Conservation (phyloP, 2,113 vertebrate species). For the Podarcis cretensis region DNA sequence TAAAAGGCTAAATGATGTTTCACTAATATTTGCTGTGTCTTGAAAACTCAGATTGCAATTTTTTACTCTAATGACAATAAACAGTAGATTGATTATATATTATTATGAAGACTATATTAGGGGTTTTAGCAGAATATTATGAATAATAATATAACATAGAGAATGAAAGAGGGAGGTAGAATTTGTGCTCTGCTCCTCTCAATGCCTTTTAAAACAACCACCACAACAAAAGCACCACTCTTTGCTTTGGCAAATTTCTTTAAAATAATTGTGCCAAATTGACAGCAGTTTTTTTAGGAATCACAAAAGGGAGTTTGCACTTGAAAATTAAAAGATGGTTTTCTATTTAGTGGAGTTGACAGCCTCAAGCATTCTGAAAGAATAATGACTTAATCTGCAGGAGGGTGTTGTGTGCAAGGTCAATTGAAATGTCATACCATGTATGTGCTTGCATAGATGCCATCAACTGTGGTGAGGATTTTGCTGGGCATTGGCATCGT, state of each 20-base stretch:
- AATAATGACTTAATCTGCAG: not conserved
- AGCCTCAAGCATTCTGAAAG: not conserved
- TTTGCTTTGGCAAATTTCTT: not conserved
- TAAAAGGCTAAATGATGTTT: conserved; percentile 58
- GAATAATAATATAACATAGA: not conserved
- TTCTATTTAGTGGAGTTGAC: not conserved
- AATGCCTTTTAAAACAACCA: not conserved
- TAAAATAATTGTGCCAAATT: not conserved
- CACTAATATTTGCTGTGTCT: conserved; percentile 51
- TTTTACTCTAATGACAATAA: conserved; percentile 46
- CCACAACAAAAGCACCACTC: not conserved
- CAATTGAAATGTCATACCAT: not conserved
- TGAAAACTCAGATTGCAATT: conserved; percentile 64
- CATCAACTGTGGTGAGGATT: not conserved
- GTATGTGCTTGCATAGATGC: not conserved
- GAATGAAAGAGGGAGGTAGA: not conserved
- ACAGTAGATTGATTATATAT: conserved; percentile 48
- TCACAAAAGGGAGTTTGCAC: not conserved
- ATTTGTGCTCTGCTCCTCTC: not conserved
- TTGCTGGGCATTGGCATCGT: not conserved
- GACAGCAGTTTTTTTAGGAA: not conserved
- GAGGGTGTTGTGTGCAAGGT: not conserved
- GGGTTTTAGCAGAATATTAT: conserved; percentile 25
- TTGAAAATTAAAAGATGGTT: not conserved
- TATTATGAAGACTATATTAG: conserved; percentile 21